Conservation (phyloP, 2,888 invertebrate genomes). For the Drosophila emarginata region DNA sequence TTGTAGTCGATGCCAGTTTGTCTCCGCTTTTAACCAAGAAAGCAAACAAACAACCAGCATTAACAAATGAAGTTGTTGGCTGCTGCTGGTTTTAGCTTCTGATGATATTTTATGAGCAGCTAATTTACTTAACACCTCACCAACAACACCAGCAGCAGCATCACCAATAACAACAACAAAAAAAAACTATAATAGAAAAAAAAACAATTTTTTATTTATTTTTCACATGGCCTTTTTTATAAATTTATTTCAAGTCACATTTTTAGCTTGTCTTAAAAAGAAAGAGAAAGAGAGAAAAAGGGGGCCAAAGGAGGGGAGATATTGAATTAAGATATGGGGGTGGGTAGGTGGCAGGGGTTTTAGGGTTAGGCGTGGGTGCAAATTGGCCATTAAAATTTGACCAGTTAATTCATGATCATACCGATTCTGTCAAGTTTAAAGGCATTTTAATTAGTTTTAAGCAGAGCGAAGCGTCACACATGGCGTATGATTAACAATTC, state of each 20-base stretch:
- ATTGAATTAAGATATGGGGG: constrained; percentile 6
- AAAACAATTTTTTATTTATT: constrained; percentile 58
- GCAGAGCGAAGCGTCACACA: constrained; percentile 53
- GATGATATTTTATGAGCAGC: constrained; percentile 77
- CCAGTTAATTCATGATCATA: constrained; percentile 75
- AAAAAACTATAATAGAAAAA: constrained; percentile 61
- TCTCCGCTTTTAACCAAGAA: constrained; percentile 65
- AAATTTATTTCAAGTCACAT: constrained; percentile 35
- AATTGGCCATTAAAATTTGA: constrained; percentile 63
- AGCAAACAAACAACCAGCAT: constrained; percentile 52
- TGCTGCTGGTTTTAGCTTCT: constrained; percentile 46
- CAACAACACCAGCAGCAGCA: constrained; percentile 45
- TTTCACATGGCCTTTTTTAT: constrained; percentile 62
- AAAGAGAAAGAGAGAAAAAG: background rate
- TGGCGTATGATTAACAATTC: constrained; percentile 60
- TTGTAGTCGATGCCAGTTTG: constrained; percentile 67
- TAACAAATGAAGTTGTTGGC: constrained; percentile 31
- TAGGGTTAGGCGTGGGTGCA: constrained; percentile 61
- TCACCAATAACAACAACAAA: constrained; percentile 36
- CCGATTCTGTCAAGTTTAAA: constrained; percentile 68
- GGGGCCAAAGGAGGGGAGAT: background rate
- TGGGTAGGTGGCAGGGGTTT: background rate
- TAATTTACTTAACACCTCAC: constrained; percentile 77
- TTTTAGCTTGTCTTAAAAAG: background rate
- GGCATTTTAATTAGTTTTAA: constrained; percentile 70